Evolutionary conservation across 2,797 vertebrate genomes (phyloP), one percentile per base, ranked within the genome.

Genomic region (Salmo trutta): DNA sequence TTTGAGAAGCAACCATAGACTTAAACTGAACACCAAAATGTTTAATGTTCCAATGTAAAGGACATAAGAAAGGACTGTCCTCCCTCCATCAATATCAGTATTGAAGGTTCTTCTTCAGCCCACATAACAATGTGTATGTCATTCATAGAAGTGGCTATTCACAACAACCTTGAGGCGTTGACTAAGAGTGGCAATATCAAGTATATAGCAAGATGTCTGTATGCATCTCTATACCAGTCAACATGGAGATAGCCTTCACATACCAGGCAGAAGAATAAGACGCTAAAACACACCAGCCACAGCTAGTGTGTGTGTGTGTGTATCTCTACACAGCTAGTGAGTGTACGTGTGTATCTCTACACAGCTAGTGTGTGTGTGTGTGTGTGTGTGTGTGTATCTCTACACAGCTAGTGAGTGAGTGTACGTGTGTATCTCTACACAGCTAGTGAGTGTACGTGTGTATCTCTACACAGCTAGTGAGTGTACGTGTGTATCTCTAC

Each of bases 81-180:
- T 6, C 36, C 36, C 6, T 36, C 36, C 41, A 47, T 47, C 41
- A 66, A 15, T 29, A 27, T 27, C 14, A 12, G 12, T n/a, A 29
- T 31, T 16, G 27, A 66, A 66, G 64, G 27, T 31, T 66, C 16
- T 21, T 21, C 27, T 66, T 66, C 27, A 27, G 64, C 24, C 24
- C 24, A 27, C 64, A 65, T 15, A 27, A 12, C 24, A 71, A 52
- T 47, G 16, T 15, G 15, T 29, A 24, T 29, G 24, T 53, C 24
- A 27, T 29, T 6, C n/a, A 71, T 24, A 21, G 15, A 71, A 17
- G 47, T 54, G 3, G 1, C 15, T 54, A 54, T 72, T 72, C 71
- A 54, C 8, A 72, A 72, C 71, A 54, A 53, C 71, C 51, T 72
- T 53, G 51, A 72, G 51, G 51, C 21, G 31, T 51, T 51, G 36